These are phyloP conservation scores for Synchiropus splendidus DNA, from an alignment of 2,113 vertebrate genomes.

Conservation along the genomic window DNA sequence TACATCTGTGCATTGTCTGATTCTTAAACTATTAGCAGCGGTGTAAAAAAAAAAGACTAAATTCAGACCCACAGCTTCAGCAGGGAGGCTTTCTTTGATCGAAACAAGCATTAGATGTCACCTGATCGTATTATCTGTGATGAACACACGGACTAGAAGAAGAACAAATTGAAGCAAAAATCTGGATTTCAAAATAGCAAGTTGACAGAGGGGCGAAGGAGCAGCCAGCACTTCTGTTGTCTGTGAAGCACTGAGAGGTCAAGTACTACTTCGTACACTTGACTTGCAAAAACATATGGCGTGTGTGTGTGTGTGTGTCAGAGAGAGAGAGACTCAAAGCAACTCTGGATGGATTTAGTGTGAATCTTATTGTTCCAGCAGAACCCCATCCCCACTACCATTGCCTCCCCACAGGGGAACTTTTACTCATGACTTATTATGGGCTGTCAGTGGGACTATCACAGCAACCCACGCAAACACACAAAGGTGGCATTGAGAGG, in stretches of 20 bases:
- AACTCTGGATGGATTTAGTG: conserved; percentile 4
- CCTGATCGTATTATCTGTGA: no score
- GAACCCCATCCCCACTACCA: conserved; percentile 1
- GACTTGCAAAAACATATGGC: conserved; percentile 6
- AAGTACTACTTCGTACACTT: conserved; percentile 8
- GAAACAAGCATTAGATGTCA: no score
- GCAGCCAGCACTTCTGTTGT: neutral
- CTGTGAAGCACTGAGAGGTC: conserved; percentile 12
- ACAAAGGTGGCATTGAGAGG: conserved; percentile 71
- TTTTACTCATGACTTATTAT: conserved; percentile 57
- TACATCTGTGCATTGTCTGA: no score
- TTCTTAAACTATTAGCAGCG: no score
- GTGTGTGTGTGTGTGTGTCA: conserved; percentile 8
- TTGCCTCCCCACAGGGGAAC: conserved; percentile 17
- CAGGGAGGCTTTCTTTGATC: no score
- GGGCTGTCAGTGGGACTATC: conserved; percentile 52
- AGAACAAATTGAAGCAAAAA: no score
- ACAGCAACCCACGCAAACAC: conserved; percentile 12
- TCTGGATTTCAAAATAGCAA: no score
- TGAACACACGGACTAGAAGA: no score
- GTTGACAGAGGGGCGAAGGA: no score
- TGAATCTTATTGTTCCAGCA: conserved; percentile 7
- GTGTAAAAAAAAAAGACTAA: no score
- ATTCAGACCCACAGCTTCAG: no score
- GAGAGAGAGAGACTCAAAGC: conserved; percentile 2